Evolutionary conservation across 2,113 vertebrate species (phyloP).

Genomic region (Carassius auratus): DNA sequence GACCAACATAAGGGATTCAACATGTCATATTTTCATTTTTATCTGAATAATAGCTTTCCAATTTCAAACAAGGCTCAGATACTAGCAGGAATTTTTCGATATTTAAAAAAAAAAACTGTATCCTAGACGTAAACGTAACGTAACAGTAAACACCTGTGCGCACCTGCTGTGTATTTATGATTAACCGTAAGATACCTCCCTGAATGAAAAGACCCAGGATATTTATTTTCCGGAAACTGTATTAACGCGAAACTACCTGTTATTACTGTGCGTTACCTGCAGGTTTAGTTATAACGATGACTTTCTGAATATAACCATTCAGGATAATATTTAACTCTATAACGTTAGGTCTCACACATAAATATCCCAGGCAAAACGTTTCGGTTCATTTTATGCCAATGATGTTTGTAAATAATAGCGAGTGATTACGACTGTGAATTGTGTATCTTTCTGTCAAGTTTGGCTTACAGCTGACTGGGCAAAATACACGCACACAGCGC

Average conservation of each 20-base stretch:
- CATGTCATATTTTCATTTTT: not conserved
- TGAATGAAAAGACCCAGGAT: not conserved
- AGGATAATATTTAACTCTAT: not conserved
- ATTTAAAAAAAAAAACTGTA: not conserved
- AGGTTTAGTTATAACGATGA: not conserved
- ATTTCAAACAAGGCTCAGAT: not conserved
- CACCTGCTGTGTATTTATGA: not conserved
- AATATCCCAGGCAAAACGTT: not conserved
- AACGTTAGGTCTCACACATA: not conserved
- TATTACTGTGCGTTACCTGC: conserved; percentile 41
- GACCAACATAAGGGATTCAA: not conserved
- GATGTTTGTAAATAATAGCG: conserved; percentile 23
- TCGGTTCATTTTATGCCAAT: not conserved
- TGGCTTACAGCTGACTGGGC: not conserved
- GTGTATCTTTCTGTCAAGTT: not conserved
- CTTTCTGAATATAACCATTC: not conserved
- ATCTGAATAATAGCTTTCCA: not conserved
- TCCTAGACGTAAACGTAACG: not conserved
- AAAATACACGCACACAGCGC: not conserved
- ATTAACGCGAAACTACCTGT: not conserved
- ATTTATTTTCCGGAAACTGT: too few relatives aligned
- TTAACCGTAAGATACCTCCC: not conserved
- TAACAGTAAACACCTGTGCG: not conserved
- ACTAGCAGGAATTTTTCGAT: not conserved
- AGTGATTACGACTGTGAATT: not conserved